Evolutionary conservation across 2,113 vertebrate species (phyloP).

Genomic region (Paramisgurnus dabryanus): DNA sequence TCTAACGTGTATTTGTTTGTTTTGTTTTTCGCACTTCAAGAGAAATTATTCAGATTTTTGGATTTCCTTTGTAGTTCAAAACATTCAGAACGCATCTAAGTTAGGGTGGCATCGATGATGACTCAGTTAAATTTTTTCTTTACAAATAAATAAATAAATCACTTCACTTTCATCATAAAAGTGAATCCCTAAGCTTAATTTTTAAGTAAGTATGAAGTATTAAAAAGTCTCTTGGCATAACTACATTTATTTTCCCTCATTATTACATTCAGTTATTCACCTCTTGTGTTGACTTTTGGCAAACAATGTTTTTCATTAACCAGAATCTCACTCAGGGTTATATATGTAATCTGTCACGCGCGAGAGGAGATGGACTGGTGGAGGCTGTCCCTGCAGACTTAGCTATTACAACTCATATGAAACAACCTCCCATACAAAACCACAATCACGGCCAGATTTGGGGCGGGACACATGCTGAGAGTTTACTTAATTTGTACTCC

Average conservation of each 20-base stretch:
- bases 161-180: no score
- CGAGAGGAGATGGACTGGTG: slow-evolving; percentile 52
- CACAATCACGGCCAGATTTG: slow-evolving; percentile 44
- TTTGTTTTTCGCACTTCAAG: slow-evolving; percentile 10
- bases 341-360: slow-evolving; percentile 58
- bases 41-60: background rate
- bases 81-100: background rate
- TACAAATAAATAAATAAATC: background rate
- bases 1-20: slow-evolving; percentile 27
- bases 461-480: slow-evolving; percentile 26
- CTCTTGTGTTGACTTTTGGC: slow-evolving; percentile 54
- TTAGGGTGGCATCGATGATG: no score
- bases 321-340: slow-evolving; percentile 55
- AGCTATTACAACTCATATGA: slow-evolving; percentile 59
- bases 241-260: slow-evolving; percentile 4
- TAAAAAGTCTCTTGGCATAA: background rate
- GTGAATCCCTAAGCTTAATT: no score
- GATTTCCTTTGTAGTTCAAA: background rate
- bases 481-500: slow-evolving; percentile 18
- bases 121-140: background rate
- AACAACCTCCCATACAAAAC: slow-evolving; percentile 53
- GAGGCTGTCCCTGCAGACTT: slow-evolving; percentile 52
- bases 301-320: slow-evolving; percentile 61
- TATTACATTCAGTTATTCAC: slow-evolving; percentile 38
- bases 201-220: background rate